Evolutionary conservation across 2,797 vertebrate genomes (phyloP).

Genomic region (Limosa lapponica): DNA sequence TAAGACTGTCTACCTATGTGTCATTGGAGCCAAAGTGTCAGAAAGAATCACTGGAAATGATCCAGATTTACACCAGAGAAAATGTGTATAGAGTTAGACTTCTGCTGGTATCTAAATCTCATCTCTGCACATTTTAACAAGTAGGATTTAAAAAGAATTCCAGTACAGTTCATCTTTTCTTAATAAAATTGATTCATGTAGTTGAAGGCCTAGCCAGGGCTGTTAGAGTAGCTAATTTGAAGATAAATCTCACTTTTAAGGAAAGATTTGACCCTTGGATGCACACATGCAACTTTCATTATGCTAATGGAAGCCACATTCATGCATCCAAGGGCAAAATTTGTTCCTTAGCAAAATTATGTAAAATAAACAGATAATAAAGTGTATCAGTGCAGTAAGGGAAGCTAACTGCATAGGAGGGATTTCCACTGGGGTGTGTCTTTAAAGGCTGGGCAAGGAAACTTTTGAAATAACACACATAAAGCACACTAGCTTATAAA

Average conservation of each 20-base stretch:
- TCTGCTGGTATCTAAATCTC: conserved; percentile 23
- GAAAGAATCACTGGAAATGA: not conserved
- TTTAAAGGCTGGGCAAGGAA: not conserved
- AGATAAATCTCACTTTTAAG: conserved; percentile 66
- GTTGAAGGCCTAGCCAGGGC: conserved; percentile 1
- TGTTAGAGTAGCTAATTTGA: conserved; percentile 58
- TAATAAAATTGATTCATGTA: conserved; percentile 58
- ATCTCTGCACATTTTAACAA: conserved; percentile 24
- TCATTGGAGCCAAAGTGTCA: not conserved
- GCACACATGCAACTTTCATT: conserved; percentile 49
- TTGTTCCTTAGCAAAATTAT: conserved; percentile 16
- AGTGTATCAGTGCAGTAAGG: conserved; percentile 3
- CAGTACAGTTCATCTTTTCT: conserved; percentile 40
- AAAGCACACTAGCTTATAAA: not conserved
- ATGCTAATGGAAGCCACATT: conserved; percentile 53
- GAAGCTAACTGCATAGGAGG: not conserved
- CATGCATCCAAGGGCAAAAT: not conserved
- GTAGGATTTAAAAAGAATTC: conserved; percentile 31
- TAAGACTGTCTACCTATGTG: not conserved
- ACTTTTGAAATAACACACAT: not conserved
- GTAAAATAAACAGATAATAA: conserved; percentile 57
- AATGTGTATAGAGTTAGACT: not conserved
- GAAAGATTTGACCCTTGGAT: conserved; percentile 48
- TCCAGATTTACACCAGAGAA: conserved; percentile 17
- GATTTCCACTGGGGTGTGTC: not conserved